These are phyloP conservation scores for Tragulus kanchil DNA, from an alignment of 2,113 vertebrate genomes.

Conservation along the genomic window DNA sequence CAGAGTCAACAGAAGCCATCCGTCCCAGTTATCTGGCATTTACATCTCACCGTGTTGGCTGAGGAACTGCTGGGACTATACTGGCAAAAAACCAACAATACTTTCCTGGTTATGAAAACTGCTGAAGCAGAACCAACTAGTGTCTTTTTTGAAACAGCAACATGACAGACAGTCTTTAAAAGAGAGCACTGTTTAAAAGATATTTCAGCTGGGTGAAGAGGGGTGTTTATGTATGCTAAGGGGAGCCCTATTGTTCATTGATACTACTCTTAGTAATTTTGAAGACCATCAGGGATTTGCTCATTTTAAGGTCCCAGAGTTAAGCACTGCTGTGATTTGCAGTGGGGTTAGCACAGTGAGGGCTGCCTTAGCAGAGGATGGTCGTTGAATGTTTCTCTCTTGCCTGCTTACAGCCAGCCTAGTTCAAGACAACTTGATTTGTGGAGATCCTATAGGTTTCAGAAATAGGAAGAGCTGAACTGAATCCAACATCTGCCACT, in stretches of 20 bases:
- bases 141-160: constrained; percentile 17
- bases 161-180: constrained; percentile 16
- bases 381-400: not conserved
- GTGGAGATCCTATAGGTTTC: not conserved
- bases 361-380: not conserved
- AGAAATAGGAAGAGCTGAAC: not conserved
- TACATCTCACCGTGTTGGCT: not conserved
- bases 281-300: constrained; percentile 8
- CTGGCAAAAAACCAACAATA: constrained; percentile 11
- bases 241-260: not conserved
- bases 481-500: not conserved
- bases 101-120: constrained; percentile 2
- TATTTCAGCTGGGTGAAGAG: constrained; percentile 48
- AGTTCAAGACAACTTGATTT: not conserved
- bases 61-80: constrained; percentile 18
- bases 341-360: not conserved
- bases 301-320: not conserved
- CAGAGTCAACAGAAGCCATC: constrained; percentile 16
- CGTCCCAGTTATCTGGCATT: constrained; percentile 24
- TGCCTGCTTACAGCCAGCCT: not conserved
- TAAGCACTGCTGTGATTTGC: not conserved
- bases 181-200: not conserved
- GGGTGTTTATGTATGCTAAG: constrained; percentile 19
- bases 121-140: constrained; percentile 21
- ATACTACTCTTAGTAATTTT: not conserved